Conservation (phyloP, 2,888 invertebrate species). For the Notocelia uddmanniana region DNA sequence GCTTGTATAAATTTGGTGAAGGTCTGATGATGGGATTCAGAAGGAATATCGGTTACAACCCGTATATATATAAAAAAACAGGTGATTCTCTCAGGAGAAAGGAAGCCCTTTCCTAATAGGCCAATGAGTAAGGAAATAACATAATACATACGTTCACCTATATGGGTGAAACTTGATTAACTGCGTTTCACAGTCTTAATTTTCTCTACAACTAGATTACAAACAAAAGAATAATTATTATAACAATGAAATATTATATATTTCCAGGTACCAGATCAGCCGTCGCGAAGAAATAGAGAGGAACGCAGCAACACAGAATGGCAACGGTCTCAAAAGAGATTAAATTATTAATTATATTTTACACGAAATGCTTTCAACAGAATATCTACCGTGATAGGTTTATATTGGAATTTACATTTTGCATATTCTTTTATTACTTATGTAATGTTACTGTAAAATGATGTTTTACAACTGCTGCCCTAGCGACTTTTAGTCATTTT, state of each 20-base stretch:
- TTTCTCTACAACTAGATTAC: no score
- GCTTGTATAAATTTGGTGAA: no score
- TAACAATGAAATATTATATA: not conserved
- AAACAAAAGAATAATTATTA: not conserved
- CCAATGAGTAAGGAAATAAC: no score
- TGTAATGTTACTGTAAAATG: slow-evolving; percentile 19
- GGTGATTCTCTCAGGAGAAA: no score
- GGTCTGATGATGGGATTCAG: no score
- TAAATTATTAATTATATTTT: slow-evolving; percentile 58
- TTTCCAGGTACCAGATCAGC: slow-evolving; percentile 83
- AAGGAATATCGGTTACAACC: no score
- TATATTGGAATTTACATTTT: slow-evolving; percentile 35
- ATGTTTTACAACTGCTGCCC: slow-evolving; percentile 17
- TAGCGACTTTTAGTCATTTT: slow-evolving; percentile 38
- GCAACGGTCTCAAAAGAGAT: slow-evolving; percentile 88
- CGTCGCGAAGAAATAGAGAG: slow-evolving; percentile 83
- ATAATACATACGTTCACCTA: no score
- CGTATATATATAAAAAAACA: no score
- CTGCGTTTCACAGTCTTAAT: no score
- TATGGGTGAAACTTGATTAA: no score
- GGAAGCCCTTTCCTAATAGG: no score
- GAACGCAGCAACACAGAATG: slow-evolving; percentile 80
- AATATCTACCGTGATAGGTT: slow-evolving; percentile 27
- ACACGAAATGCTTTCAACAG: slow-evolving; percentile 25
- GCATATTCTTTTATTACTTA: slow-evolving; percentile 19